Evolutionary conservation across 2,888 invertebrate genomes (phyloP).

Genomic region (Chloromyia formosa): DNA sequence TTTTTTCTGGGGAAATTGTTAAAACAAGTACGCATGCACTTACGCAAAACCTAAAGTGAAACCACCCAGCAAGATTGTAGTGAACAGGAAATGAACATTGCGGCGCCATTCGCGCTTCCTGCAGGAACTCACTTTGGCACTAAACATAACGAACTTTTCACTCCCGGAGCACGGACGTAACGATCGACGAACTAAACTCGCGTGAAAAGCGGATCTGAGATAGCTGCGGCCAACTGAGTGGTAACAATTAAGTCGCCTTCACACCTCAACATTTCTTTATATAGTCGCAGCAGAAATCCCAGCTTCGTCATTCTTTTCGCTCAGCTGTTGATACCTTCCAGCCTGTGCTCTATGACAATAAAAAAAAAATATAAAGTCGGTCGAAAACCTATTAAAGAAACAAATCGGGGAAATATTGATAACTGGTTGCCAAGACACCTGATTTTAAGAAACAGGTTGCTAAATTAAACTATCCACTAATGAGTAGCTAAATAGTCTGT

Average conservation of each 20-base stretch:
- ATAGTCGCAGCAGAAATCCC: conserved; percentile 28
- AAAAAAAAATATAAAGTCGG: neutral
- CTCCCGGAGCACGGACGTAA: neutral
- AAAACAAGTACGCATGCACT: too few species aligned
- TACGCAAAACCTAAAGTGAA: conserved; percentile 26
- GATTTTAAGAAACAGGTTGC: too few species aligned
- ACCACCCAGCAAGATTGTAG: neutral
- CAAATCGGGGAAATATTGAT: too few species aligned
- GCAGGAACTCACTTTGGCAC: conserved; percentile 28
- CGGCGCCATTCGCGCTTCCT: conserved; percentile 18
- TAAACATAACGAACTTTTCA: neutral
- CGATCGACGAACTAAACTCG: neutral
- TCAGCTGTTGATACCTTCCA: conserved; percentile 23
- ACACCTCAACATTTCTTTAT: conserved; percentile 42
- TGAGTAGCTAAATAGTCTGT: too few species aligned
- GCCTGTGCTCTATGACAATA: conserved; percentile 2
- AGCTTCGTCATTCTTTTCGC: conserved; percentile 40
- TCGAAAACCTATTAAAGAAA: too few species aligned
- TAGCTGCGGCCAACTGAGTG: conserved; percentile 39
- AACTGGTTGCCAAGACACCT: too few species aligned
- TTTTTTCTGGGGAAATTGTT: too few species aligned
- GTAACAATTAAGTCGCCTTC: conserved; percentile 40
- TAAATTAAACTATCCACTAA: too few species aligned
- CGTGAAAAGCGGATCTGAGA: conserved; percentile 25
- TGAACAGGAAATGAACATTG: neutral